These are phyloP conservation scores for Caenorhabditis zanzibari DNA, from an alignment of 2,888 invertebrate species.

Conservation along the genomic window DNA sequence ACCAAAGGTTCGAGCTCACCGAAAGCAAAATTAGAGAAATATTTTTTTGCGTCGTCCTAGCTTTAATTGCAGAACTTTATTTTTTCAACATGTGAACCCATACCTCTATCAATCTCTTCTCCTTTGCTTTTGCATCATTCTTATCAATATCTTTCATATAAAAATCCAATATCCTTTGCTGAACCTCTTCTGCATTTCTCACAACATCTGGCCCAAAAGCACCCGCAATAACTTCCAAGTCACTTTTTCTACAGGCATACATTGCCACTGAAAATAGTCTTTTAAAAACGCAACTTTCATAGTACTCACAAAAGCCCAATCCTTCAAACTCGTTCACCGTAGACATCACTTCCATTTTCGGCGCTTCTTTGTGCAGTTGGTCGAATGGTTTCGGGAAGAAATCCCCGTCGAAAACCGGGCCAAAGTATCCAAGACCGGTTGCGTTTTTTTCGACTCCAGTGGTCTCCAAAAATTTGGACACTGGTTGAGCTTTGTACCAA, in stretches of 20 bases:
- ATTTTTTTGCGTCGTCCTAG: too few relatives aligned
- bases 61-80: too few relatives aligned
- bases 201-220: constrained; percentile 25
- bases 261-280: not conserved
- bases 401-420: constrained; percentile 63
- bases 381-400: constrained; percentile 67
- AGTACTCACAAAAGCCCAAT: constrained; percentile 32
- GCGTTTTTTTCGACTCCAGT: not conserved
- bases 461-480: not conserved
- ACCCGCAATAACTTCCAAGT: not conserved
- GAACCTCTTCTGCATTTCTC: constrained; percentile 1
- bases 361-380: constrained; percentile 59
- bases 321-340: constrained; percentile 66
- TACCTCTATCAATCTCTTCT: constrained; percentile 3
- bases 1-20: too few relatives aligned
- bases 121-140: not conserved
- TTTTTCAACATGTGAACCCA: too few relatives aligned
- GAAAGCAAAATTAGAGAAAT: too few relatives aligned
- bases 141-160: constrained; percentile 12
- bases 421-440: constrained; percentile 37
- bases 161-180: constrained; percentile 21
- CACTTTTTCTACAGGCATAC: not conserved
- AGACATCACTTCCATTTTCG: constrained; percentile 42
- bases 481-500: constrained; percentile 21
- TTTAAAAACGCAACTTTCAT: too few relatives aligned